Conservation (phyloP, 2,113 vertebrate species). For the Cavia aperea region DNA sequence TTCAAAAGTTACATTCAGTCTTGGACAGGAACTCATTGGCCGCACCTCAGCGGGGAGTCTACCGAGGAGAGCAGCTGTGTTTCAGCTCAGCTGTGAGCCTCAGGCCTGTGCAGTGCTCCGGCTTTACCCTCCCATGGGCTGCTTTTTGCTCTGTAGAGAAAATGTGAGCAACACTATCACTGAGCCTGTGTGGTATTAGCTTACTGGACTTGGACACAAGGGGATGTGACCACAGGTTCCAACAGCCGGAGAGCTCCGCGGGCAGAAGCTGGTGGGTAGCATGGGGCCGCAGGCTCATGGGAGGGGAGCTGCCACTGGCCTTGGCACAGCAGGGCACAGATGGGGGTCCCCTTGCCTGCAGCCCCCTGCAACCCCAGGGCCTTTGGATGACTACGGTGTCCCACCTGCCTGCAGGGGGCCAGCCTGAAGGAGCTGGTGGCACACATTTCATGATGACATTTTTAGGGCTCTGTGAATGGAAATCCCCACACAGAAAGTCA, state of each 20-base stretch:
- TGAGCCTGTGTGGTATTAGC: not conserved
- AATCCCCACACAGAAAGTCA: not conserved
- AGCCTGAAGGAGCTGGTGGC: not conserved
- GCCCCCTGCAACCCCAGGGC: not conserved
- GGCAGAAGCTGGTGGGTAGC: not conserved
- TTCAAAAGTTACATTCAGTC: not conserved
- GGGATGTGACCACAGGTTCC: not conserved
- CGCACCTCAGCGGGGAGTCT: not conserved
- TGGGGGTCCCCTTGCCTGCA: not conserved
- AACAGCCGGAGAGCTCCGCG: no score
- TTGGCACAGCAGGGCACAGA: not conserved
- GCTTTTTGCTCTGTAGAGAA: not conserved
- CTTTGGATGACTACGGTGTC: not conserved
- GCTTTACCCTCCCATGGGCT: accelerated
- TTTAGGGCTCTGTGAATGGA: not conserved
- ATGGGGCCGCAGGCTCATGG: not conserved
- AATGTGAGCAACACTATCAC: not conserved
- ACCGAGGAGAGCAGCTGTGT: not conserved
- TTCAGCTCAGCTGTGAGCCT: accelerated
- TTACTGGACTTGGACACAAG: not conserved
- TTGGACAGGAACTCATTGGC: not conserved
- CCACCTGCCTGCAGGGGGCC: not conserved
- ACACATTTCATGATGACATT: not conserved
- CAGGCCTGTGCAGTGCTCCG: accelerated
- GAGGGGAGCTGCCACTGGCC: not conserved